Evolutionary conservation across 2,113 vertebrate species (phyloP).

Genomic region (Menura novaehollandiae): DNA sequence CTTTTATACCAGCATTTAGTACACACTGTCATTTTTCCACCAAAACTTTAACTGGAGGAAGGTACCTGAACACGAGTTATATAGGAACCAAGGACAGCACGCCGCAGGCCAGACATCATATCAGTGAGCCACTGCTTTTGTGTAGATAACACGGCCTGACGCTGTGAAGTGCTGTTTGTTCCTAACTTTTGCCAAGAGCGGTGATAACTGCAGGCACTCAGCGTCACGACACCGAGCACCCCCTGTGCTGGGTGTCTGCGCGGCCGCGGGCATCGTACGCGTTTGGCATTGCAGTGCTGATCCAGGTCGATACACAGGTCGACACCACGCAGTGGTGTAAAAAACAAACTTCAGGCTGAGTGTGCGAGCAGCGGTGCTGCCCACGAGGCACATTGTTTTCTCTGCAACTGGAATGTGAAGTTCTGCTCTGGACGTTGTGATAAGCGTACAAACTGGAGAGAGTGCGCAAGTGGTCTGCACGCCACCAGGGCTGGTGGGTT

Average conservation of each 20-base stretch:
- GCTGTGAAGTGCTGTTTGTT: background rate
- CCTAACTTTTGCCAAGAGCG: background rate
- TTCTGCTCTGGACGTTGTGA: rapidly evolving
- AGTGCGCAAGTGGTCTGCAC: rapidly evolving
- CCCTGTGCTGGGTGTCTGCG: background rate
- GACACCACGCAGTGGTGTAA: rapidly evolving
- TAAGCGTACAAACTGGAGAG: rapidly evolving
- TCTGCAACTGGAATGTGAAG: background rate
- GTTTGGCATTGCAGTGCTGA: rapidly evolving
- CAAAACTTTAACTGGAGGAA: background rate
- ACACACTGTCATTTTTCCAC: background rate
- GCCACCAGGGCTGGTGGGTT: rapidly evolving
- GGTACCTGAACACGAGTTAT: background rate
- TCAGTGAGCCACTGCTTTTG: background rate
- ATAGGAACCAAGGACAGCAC: background rate
- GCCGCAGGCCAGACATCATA: background rate
- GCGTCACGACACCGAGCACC: rapidly evolving
- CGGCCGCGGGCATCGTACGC: rapidly evolving
- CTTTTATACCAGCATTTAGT: background rate
- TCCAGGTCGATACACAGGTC: rapidly evolving
- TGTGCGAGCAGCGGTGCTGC: rapidly evolving
- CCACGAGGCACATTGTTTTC: rapidly evolving
- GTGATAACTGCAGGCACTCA: background rate
- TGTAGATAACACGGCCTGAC: background rate
- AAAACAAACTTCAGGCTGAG: background rate